These are phyloP conservation scores for Pseudococcus jackbeardsleyi DNA, from an alignment of 2,888 invertebrate genomes.

Conservation along the genomic window DNA sequence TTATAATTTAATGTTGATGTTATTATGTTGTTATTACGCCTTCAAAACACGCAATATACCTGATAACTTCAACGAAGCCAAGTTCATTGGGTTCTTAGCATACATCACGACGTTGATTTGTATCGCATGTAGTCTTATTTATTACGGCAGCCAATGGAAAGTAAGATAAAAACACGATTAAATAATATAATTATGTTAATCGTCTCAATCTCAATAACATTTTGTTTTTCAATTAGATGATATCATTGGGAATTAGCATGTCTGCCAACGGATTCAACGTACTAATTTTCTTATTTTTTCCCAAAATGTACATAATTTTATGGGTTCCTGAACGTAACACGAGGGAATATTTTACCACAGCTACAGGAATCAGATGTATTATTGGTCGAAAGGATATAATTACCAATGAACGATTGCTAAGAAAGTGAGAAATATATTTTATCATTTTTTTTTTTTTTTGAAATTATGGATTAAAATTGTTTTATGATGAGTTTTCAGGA, in stretches of 20 bases:
- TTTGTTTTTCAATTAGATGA: constrained; percentile 56
- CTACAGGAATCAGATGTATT: constrained; percentile 76
- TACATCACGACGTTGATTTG: constrained; percentile 84
- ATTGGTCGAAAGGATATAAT: constrained; percentile 39
- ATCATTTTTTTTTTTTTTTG: too few relatives aligned
- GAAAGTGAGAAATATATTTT: neutral
- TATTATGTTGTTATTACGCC: constrained; percentile 82
- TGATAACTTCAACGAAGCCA: constrained; percentile 85
- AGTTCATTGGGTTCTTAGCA: constrained; percentile 84
- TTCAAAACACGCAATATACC: constrained; percentile 83
- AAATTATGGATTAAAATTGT: too few relatives aligned
- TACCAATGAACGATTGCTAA: neutral
- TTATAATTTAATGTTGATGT: constrained; percentile 73
- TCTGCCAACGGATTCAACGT: constrained; percentile 82
- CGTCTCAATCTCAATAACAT: neutral
- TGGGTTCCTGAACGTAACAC: constrained; percentile 83
- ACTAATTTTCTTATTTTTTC: constrained; percentile 80
- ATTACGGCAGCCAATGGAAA: constrained; percentile 76
- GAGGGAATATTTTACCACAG: constrained; percentile 80
- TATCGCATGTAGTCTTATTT: constrained; percentile 84
- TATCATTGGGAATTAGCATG: constrained; percentile 76
- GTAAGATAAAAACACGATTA: constrained; percentile 11
- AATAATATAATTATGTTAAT: neutral
- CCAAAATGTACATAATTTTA: constrained; percentile 83
- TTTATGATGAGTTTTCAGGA: neutral